Evolutionary conservation across 1,140 invertebrate genomes (phyloP), one percentile per base, ranked within the genome.

Genomic region (Harpegnathos saltator): DNA sequence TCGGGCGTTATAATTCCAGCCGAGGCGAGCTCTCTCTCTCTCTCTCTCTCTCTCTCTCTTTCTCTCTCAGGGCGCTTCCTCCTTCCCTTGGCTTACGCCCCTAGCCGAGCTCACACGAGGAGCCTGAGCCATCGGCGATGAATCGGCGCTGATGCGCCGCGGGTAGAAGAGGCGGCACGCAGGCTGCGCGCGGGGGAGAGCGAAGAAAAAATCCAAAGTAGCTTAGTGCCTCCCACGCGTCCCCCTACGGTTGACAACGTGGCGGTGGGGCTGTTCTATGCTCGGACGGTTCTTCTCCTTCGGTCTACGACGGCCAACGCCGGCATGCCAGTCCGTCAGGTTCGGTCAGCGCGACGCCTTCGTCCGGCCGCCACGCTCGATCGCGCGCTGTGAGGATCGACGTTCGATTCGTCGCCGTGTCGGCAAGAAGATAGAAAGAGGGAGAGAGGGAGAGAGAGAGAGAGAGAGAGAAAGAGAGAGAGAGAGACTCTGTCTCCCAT

Each of bases 201-300:
- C 29, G 78, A 78, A 44, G 58, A 19, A 69, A 62, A 83, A 71
- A 89, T 88, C 65, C 61, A 86, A 89, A 91, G 90, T 90, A 87
- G 89, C 89, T 89, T 89, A 91, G 84, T 89, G 86, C 92, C 92
- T 92, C 91, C 92, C 92, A 90, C 92, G 89, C 91, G 90, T 87
- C 82, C 83, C 87, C 89, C 89, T n/a, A n/a, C n/a, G n/a, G 85
- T 91, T 90, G 89, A 89, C 88, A 90, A 88, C 65, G n/a, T n/a
- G 78, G 84, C 84, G 90, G 91, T 91, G 90, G 91, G 91, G 91
- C n/a, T 88, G 82, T 81, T 50, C 66, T 80, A 80, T 78, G 82
- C 86, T 88, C 85, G 83, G 85, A 85, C 80, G 83, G 84, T 87
- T 90, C 85, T 89, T n/a, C n/a, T 87, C 83, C 89, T 91, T 88